A percentile compares a stretch with the other conserved stretches of the same genome.
Evolutionary conservation across 2,113 vertebrate genomes (phyloP).

Genomic region (Psophia crepitans): DNA sequence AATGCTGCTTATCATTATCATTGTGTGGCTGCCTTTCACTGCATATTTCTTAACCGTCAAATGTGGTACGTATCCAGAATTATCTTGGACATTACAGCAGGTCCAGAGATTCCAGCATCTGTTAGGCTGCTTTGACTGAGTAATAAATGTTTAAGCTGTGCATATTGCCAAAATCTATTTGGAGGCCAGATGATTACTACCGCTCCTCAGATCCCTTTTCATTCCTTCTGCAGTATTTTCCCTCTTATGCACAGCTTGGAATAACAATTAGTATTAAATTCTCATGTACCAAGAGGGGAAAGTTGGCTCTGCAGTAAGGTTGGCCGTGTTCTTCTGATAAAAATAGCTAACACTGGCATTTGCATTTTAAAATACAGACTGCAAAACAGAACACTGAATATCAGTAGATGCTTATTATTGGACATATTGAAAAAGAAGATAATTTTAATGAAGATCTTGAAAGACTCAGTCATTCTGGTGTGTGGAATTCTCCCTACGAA

Average conservation of each 20-base stretch:
- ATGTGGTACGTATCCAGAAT: background rate
- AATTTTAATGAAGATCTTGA: background rate
- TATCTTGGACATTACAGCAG: background rate
- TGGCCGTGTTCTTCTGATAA: background rate
- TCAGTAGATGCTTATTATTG: background rate
- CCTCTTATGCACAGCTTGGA: background rate
- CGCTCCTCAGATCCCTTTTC: background rate
- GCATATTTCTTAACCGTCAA: background rate
- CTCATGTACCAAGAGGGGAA: background rate
- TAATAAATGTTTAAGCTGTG: background rate
- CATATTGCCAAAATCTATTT: background rate
- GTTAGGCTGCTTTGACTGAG: background rate
- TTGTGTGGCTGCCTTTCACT: background rate
- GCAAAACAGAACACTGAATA: background rate
- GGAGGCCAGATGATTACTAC: background rate
- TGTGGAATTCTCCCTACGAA: background rate
- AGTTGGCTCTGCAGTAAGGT: background rate
- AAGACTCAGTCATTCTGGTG: background rate
- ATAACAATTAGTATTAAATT: background rate
- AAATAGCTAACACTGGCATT: background rate
- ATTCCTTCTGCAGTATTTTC: background rate
- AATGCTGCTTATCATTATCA: background rate
- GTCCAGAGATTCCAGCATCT: background rate
- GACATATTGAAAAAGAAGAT: background rate
- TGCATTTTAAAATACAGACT: background rate